Base-by-base conservation (phyloP, 1,140 invertebrate species). In the Heliconius eleuchia region DNA sequence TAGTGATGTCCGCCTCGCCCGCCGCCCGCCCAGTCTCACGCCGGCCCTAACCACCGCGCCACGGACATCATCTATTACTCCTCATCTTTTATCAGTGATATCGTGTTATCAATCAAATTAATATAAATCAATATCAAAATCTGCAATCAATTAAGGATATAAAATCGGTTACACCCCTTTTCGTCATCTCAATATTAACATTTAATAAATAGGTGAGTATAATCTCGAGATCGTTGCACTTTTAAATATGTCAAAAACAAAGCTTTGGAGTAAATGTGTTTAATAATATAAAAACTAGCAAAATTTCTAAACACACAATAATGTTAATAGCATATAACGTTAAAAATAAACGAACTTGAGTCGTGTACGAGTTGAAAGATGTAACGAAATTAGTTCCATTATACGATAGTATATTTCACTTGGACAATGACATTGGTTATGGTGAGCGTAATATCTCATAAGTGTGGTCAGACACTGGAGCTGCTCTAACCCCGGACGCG, bases 1-100 rank as follows among this genome's bases (percentile, higher is more conserved):
- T 87, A 83, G 89, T 85, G 82, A 83, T 86, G 87, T 79, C 85
- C 85, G 86, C 84, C 87, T 82, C 80, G 83, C 83, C 84, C 83
- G 74, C 83, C 85, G 84, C 84, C 83, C 86, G 86, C 84, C 86
- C 87, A 85, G 88, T 87, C 84, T 78, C 78, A 83, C 79, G 80
- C 83, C 77, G 74, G 55, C 34, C 16, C 37, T 72, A 55, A 72
- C 37, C 23, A 76, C 23, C 30, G 71, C n/a, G 27, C 52, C 75
- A 75, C 76, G 76, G 72, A 66, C 27, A 46, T 66, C 71, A 71
- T 52, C 70, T 11, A 42, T 55, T 50, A n/a, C 16, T 66, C 8
- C 13, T 23, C 71, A 23, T 60, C 18, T 73, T 78, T 70, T 78
- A 78, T 79, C 78, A 75, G 78, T 79, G 78, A 52, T 70, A 74